Base-by-base conservation (phyloP, 1,140 invertebrate genomes). In the Brachionus rotundiformis region DNA sequence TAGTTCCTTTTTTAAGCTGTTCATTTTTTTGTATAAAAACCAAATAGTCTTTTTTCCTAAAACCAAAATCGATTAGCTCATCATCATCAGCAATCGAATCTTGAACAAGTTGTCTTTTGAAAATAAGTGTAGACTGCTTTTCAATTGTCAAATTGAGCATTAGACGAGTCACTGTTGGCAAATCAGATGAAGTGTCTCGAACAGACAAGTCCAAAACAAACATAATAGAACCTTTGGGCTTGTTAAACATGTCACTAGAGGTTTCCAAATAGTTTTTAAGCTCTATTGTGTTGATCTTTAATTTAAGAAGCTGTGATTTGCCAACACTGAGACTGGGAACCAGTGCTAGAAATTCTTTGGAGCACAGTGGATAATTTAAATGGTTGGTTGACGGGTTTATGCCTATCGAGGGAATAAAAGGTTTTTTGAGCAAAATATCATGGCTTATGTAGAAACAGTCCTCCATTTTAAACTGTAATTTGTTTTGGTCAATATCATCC, bases 181-280 rank as follows among this genome's bases (percentile, higher is more conserved):
- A 29, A 11, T 31, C 1, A n/a, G 16, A 4, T 2, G 47, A 79
- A 8, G 44, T 31, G 29, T 79, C 76, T 16, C 33, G 49, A 1
- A 61, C 49, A 16, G 76, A 79, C 33, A 79, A 59, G 25, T 79
- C 76, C 1, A 79, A 5, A 23, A 73, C n/a, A 44, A 73, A 73
- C 13, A 73, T 44, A 25, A 73, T 44, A 2, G 68, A 73, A 3
- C 47, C 16, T 59, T 23, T n/a, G 5, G 13, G 54, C 10, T 39
- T 79, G 19, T 33, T 59, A 25, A 59, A 79, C 47, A 79, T 59
- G 33, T 79, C 59, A 27, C 76, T 79, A 0, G 76, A 54, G 13
- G 49, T 79, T 27, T 79, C 31, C 33, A 79, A 33, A 39, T 59
- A 79, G n/a, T 39, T 79, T 79, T 16, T 59, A 8, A 79, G 54